Evolutionary conservation across 2,797 vertebrate species (phyloP), one percentile per base, ranked within the genome.

Genomic region (Phaenicophaeus curvirostris): DNA sequence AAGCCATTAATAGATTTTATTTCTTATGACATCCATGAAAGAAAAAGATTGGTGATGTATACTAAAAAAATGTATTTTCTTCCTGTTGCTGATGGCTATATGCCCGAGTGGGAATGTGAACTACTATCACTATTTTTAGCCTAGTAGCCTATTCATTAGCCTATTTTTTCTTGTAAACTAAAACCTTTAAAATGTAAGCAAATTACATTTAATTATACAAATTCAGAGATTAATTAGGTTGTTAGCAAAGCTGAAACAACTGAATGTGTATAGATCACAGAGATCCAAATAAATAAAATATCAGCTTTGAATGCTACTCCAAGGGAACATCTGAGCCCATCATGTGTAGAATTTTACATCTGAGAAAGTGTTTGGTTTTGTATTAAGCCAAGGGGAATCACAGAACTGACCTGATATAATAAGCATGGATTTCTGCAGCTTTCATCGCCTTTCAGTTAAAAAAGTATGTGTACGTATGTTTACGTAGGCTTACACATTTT

Each of bases 1-100:
- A 9, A 85, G 82, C 33, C 57, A 50, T 74, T 83, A 85, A 76
- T 69, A 24, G 44, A 48, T 77, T 80, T 81, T 81, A 90, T 90
- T 95, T 88, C 69, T 93, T 84, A 28, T 68, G 74, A 84, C 73
- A 90, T 41, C 58, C 69, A 65, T 78, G 62, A 78, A 85, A 81
- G 54, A 68, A 87, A 87, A 85, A 63, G n/a, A 71, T 11, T 66
- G 31, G 15, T 4, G 0, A 66, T 15, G 33, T 2, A 79, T n/a
- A 81, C 24, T 48, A 59, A 88, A 63, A 88, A 37, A 50, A 21
- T 11, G 5, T 35, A 35, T 84, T 91, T 88, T 78, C 41, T 72
- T 78, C 2, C 58, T 80, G 24, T 68, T 93, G 74, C 55, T 93
- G 59, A 44, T 11, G 25, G 72, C 25, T 53, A 23, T 39, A 39